A percentile compares a stretch with the other conserved stretches of the same genome.
phyloP scores from a whole-genome alignment of 2,797 vertebrate genomes.

The Sardinella longiceps region DNA sequence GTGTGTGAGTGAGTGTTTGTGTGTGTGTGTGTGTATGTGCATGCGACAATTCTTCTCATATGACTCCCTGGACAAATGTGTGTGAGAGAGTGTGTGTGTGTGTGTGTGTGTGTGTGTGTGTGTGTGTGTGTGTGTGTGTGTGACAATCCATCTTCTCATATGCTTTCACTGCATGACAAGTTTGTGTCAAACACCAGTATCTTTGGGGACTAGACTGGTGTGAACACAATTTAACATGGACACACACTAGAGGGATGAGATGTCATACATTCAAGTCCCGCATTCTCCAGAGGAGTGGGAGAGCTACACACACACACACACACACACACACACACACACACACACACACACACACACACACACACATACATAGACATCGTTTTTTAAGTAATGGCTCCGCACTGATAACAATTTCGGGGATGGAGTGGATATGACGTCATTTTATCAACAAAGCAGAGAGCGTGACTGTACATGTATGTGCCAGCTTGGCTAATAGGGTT shows the following conservation, averaged over 20 bases:
- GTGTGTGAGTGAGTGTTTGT: not conserved
- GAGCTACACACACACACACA: too few relatives aligned
- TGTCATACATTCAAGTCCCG: not conserved
- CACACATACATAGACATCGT: not conserved
- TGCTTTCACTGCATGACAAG: constrained; percentile 5
- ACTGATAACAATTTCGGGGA: not conserved
- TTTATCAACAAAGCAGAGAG: not conserved
- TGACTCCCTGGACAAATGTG: too few relatives aligned
- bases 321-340: too few relatives aligned
- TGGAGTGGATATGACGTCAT: not conserved
- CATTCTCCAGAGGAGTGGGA: not conserved
- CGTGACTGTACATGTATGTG: not conserved
- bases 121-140: not conserved
- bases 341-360: too few relatives aligned
- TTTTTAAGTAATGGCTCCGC: not conserved
- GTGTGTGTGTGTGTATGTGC: not conserved
- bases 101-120: not conserved
- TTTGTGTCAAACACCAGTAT: not conserved
- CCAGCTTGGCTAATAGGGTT: not conserved
- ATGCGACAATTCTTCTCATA: too few relatives aligned
- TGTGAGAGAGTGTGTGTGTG: too few relatives aligned
- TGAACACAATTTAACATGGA: constrained; percentile 19
- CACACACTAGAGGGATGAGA: not conserved
- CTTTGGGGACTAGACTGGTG: not conserved
- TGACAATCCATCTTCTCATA: not conserved